Evolutionary conservation across 2,888 invertebrate genomes (phyloP), one percentile per base, ranked within the genome.

Genomic region (Trichopoda pennipes): DNA sequence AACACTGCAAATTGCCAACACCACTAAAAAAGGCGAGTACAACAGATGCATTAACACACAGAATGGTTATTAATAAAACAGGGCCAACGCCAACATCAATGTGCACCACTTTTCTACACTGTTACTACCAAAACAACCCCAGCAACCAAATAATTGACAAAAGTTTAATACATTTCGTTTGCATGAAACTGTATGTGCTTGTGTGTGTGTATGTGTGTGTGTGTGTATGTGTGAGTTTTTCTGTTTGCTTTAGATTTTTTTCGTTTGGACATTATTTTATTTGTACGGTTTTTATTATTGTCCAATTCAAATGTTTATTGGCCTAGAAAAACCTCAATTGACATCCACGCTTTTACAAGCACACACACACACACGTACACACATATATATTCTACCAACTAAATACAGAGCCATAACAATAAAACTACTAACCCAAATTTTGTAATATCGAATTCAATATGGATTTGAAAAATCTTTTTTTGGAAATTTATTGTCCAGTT

Each of bases 251-350:
- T n/a, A 14, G n/a, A 3, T 38, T 38, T 38, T 44, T 66, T 68
- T 69, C 21, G 55, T 56, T 63, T 56, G 63, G 58, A 44, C 68
- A 68, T 79, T 79, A 72, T 79, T 82, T 72, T 76, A 72, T 79
- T 76, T 82, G 66, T 56, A 63, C 63, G 75, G 79, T 72, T 82
- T 79, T 79, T 79, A 82, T 82, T 38, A 12, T 28, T 82, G 79
- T 68, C 58, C 79, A 79, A 76, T 72, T 82, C 70, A 72, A 82
- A 66, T 60, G 82, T 82, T 79, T 79, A 79, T 79, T 82, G 82
- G 82, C 79, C 79, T 68, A 80, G 70, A 79, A 79, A 82, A 79
- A 78, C 79, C 72, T 68, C 79, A 79, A 82, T 79, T 76, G 82
- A 76, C 75, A 82, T 79, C 70, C 58, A 63, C 14, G 28, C 14